Evolutionary conservation across 2,888 invertebrate species (phyloP), one percentile per base, ranked within the genome.

Genomic region (Hypselothyrea guttata): DNA sequence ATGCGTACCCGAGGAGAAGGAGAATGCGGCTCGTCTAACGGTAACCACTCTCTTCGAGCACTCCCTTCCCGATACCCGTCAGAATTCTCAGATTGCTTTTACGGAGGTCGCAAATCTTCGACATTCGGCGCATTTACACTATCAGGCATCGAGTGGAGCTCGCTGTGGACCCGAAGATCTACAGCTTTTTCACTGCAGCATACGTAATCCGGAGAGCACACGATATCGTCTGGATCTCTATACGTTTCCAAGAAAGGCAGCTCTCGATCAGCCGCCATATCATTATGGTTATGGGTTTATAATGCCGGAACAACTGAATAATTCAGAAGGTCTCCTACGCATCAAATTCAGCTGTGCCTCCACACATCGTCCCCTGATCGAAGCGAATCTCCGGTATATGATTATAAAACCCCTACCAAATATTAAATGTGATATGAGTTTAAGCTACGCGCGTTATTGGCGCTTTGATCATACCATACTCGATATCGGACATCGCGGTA

Each of bases 401-500:
- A 89, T 79, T 83, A 62, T 88, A 12, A 63, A 73, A 4, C 86
- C 88, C 1, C 42, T 76, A 33, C 31, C 47, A n/a, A 8, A 5
- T 0, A 37, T 61, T n/a, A 30, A 16, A 4, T 76, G 60, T 9
- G 40, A 72, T 4, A 1, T 84, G 34, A 41, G n/a, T 4, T 82
- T 92, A 9, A 94, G 95, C 1, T 97, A 93, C 87, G 92, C 94
- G 4, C 93, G 94, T 62, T 93, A 95, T 87, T 97, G 97, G 97
- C 94, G 95, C 75, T 93, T 93, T 28, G 91, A 93, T 12, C 94
- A 95, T 93, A 92, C 92, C 11, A 95, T 96, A 0, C 89, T 98
- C 54, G 97, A 98, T 91, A 96, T 98, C 33, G 98, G 98, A 0
- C 98, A 98, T 88, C 92, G 98, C 45, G 98, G 98, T 11, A 93